These are phyloP conservation scores for Noctilio leporinus DNA, from an alignment of 2,113 vertebrate genomes.

Conservation along the genomic window DNA sequence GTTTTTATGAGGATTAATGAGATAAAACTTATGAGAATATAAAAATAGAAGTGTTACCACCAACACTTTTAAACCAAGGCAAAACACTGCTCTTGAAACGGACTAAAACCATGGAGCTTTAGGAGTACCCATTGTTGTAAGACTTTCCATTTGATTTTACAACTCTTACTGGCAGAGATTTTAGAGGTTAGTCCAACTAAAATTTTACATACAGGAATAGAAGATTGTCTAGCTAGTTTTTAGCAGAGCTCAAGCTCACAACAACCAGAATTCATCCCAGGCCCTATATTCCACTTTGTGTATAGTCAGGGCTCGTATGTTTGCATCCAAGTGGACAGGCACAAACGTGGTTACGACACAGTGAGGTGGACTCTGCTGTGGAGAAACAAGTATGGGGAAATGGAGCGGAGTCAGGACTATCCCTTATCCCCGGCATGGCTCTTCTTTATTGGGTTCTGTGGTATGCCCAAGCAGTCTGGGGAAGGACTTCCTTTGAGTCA, in stretches of 20 bases:
- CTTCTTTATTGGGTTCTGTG: neutral
- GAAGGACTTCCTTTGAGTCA: neutral
- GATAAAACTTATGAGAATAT: neutral
- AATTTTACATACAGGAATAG: neutral
- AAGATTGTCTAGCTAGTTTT: neutral
- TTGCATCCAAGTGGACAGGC: neutral
- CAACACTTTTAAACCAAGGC: slow-evolving; percentile 16
- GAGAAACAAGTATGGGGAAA: neutral
- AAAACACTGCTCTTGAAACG: slow-evolving; percentile 2
- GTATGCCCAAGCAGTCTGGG: neutral
- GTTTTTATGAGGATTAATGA: slow-evolving; percentile 37
- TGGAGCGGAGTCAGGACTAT: neutral
- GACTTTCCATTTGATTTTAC: neutral
- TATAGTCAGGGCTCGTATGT: neutral
- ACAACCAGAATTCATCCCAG: neutral
- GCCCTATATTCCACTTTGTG: neutral
- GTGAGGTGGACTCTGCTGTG: accelerated
- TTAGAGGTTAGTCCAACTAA: neutral
- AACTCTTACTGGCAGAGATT: neutral
- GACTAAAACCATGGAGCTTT: neutral
- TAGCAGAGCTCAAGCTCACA: neutral
- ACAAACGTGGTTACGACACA: neutral
- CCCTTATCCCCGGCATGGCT: neutral
- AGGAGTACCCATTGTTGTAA: neutral
- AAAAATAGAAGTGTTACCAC: slow-evolving; percentile 5